phyloP scores from a whole-genome alignment of 2,797 vertebrate genomes.

The Danio choprae region DNA sequence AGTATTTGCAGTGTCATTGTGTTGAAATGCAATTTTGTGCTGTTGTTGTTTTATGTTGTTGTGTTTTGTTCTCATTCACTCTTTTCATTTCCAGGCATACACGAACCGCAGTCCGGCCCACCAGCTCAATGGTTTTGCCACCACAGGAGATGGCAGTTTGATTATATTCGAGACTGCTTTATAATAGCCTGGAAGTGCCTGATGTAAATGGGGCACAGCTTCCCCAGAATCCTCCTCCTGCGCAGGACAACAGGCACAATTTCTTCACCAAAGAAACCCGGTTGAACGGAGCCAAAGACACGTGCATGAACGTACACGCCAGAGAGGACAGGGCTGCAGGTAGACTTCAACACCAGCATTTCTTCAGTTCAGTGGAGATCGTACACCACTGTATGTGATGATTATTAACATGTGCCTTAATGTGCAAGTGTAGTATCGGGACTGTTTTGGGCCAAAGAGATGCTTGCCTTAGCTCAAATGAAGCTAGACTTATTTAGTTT shows the following conservation, averaged over 20 bases:
- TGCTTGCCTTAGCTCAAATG: background rate
- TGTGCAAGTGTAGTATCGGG: slow-evolving; percentile 5
- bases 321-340: background rate
- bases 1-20: too few relatives aligned
- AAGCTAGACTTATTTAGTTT: background rate
- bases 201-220: slow-evolving; percentile 1
- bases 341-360: slow-evolving; percentile 11
- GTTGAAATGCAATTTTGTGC: too few relatives aligned
- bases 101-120: slow-evolving; percentile 56
- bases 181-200: slow-evolving; percentile 52
- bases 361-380: background rate
- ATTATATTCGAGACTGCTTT: slow-evolving; percentile 77
- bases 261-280: background rate
- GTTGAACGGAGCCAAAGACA: background rate
- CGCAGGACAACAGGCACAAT: background rate
- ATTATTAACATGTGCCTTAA: slow-evolving; percentile 41
- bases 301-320: background rate
- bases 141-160: slow-evolving; percentile 60
- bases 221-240: background rate
- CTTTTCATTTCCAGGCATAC: slow-evolving; percentile 64
- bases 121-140: slow-evolving; percentile 57
- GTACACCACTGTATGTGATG: background rate
- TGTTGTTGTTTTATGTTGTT: too few relatives aligned
- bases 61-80: background rate
- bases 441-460: slow-evolving; percentile 20